Evolutionary conservation across 1,140 invertebrate species (phyloP), one percentile per base, ranked within the genome.

Genomic region (Propsilocerus akamusi): DNA sequence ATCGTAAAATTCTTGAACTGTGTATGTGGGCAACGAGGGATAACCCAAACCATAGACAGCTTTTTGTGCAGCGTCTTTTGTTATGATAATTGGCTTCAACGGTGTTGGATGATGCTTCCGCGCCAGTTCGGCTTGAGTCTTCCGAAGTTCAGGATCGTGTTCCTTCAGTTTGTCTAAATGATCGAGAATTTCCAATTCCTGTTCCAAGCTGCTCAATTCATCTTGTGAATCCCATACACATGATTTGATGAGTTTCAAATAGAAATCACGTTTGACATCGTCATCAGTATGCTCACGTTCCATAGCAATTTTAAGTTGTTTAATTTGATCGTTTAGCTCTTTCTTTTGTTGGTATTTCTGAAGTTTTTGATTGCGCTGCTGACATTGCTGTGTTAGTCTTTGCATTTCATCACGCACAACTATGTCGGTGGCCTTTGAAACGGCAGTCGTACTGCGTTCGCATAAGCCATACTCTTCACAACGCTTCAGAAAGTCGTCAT

Each of bases 1-100:
- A 46, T 95, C 81, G 66, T 95, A 97, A 69, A 97, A 97, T 67
- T 98, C 94, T 59, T 96, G 81, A 0, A 99, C 83, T 0, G 90
- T 92, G 68, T 93, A 72, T 1, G 86, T 79, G 1, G 95, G 93
- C 50, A 97, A 62, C 60, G 86, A 83, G 1, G 94, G 94, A 75
- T 98, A 99, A 0, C 95, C 96, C 30, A 81, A 68, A 6, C 96
- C 96, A 70, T 80, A 96, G 3, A 98, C 86, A 53, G 89, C 75
- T 67, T 97, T 97, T 68, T 97, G 92, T 0, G 86, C 52, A 28
- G 77, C 78, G 68, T 93, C 83, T 57, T 80, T 80, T 0, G 94
- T 95, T 25, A 98, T 90, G 47, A 97, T 93, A 52, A 97, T 86
- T 1, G 94, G 89, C 63, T 82, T 79, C n/a, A 92, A 60, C 5